Percentiles rank a stretch among this genome's conserved stretches.
Conservation (phyloP, 2,797 vertebrate genomes). For the Pteronotus mesoamericanus region DNA sequence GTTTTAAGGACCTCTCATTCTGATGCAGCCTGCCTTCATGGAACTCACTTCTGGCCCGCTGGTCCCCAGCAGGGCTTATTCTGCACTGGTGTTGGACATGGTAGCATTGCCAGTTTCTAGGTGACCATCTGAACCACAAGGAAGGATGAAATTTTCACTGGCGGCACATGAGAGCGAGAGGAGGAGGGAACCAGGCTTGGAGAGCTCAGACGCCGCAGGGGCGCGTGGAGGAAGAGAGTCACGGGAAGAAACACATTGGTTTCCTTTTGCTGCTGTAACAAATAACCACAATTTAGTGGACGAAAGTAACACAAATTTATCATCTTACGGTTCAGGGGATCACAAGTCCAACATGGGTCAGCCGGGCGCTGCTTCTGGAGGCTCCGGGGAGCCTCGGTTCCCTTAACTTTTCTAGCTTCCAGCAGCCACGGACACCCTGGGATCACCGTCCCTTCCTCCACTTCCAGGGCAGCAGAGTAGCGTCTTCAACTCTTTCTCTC, state of each 20-base stretch:
- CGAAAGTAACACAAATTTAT: neutral
- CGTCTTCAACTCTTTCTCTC: neutral
- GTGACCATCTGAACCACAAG: neutral
- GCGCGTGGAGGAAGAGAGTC: neutral
- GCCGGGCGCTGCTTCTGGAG: neutral
- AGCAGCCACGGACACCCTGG: neutral
- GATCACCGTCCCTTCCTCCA: neutral
- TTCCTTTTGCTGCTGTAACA: neutral
- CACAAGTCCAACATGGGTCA: neutral
- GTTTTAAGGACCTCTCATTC: neutral
- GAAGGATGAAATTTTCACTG: neutral
- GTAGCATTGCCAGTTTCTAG: neutral
- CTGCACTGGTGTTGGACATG: neutral
- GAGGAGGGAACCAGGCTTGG: neutral
- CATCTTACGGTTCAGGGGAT: neutral
- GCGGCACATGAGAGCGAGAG: neutral
- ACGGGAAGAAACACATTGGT: neutral
- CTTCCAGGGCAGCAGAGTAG: neutral
- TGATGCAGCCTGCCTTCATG: neutral
- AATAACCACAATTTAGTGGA: neutral
- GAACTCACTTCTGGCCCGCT: neutral
- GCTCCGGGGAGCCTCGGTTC: neutral
- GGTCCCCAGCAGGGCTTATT: neutral
- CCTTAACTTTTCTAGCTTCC: neutral
- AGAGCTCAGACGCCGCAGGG: neutral